A percentile compares a stretch with the other conserved stretches of the same genome.
Conservation (phyloP, 1,140 invertebrate genomes). For the Panagrolaimus sp. region DNA sequence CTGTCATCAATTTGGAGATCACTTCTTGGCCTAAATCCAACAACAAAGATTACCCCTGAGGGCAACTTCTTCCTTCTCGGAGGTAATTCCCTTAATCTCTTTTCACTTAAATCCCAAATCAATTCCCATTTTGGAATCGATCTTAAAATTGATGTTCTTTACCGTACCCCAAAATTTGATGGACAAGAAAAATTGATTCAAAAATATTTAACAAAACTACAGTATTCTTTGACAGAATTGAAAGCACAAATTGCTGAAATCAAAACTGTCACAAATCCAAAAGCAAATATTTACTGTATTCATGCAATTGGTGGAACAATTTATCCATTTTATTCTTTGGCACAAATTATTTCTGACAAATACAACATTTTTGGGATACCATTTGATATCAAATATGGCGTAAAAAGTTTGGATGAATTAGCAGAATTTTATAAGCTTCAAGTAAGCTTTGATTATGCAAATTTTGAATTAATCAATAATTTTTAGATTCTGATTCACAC, state of each 20-base stretch:
- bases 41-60: background rate
- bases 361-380: conserved; percentile 6
- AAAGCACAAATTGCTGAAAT: background rate
- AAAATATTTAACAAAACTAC: background rate
- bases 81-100: background rate
- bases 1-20: background rate
- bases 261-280: background rate
- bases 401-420: background rate
- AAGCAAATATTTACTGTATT: background rate
- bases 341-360: background rate
- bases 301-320: conserved; percentile 11
- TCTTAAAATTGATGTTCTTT: background rate
- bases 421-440: background rate
- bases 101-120: background rate
- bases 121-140: background rate
- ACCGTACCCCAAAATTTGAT: background rate
- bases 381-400: background rate
- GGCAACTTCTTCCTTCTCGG: background rate
- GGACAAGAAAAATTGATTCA: background rate
- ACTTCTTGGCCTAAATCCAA: background rate
- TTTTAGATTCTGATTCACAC: background rate
- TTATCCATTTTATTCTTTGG: conserved; percentile 2
- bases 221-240: background rate
- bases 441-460: no score
- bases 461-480: background rate